phyloP scores from a whole-genome alignment of 2,113 vertebrate species.

The Pterocles burchelli region DNA sequence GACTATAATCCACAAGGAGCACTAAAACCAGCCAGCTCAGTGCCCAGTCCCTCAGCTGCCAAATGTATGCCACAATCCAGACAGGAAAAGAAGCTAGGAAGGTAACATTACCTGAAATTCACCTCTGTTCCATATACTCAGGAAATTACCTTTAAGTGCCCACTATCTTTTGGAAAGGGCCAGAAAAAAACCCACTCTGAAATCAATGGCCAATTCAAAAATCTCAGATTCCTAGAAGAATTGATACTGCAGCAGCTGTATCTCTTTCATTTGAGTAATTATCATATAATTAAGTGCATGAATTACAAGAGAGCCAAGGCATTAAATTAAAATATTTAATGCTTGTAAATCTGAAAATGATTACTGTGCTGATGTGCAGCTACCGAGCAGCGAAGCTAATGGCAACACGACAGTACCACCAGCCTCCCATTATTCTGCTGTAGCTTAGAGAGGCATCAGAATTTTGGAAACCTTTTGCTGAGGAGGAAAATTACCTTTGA shows the following conservation, averaged over 20 bases:
- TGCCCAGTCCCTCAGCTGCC: slow-evolving; percentile 37
- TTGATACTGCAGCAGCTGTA: slow-evolving; percentile 82
- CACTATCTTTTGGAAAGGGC: neutral
- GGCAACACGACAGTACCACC: slow-evolving; percentile 57
- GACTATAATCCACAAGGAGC: slow-evolving; percentile 41
- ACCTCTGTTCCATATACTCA: neutral
- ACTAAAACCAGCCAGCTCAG: slow-evolving; percentile 16
- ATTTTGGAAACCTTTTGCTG: slow-evolving; percentile 18
- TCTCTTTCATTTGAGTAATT: slow-evolving; percentile 88
- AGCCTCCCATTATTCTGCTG: slow-evolving; percentile 30
- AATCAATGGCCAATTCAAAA: slow-evolving; percentile 69
- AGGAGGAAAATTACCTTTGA: neutral
- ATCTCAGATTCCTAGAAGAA: slow-evolving; percentile 80
- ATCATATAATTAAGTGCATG: slow-evolving; percentile 93
- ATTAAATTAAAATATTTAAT: slow-evolving; percentile 94
- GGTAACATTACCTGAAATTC: slow-evolving; percentile 24
- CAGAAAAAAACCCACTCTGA: neutral
- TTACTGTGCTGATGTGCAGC: slow-evolving; percentile 84
- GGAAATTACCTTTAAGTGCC: neutral
- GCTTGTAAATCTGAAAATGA: slow-evolving; percentile 92
- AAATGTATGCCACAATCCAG: neutral
- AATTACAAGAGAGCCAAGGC: slow-evolving; percentile 91
- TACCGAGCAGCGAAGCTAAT: slow-evolving; percentile 74
- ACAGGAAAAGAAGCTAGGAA: slow-evolving; percentile 11
- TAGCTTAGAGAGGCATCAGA: neutral